Base-by-base conservation (phyloP, 1,140 invertebrate genomes). In the Drosophila truncata region DNA sequence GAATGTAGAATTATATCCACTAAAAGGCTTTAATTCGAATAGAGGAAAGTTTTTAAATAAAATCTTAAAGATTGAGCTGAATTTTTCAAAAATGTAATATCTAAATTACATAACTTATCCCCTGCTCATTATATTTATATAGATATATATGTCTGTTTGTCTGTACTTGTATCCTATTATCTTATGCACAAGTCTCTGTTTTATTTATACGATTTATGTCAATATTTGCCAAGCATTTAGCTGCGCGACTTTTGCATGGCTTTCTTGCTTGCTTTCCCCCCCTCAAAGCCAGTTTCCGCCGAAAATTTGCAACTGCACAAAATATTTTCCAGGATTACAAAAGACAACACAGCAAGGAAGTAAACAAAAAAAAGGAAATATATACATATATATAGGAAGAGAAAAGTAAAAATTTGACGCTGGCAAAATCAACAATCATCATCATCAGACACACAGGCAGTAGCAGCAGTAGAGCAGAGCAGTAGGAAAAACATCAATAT, bases 181-280 rank as follows among this genome's bases (percentile, higher is more conserved):
- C 54, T 66, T 82, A 79, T 86, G 74, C 58, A 79, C 79, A 69
- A 54, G 52, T 63, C 75, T 75, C 39, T 83, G 80, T 60, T 83
- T 83, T 83, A 83, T 83, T 83, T 83, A 83, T 83, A 59, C 71
- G 58, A 49, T 72, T 79, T 87, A 66, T 80, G 79, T 72, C 71
- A 86, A 86, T 86, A 86, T 86, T 86, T 86, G 83, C 39, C 44
- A 65, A 86, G 83, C 83, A 80, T 82, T 86, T 86, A 87, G 62
- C 76, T 52, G 52, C 59, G 47, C 62, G 66, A 67, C 69, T 82
- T 82, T 67, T 27, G 31, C 29, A 14, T 33, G 27, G 23, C 31
- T 46, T 52, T 42, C 55, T 44, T 27, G 20, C 9, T 14, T 25
- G 14, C 18, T 23, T 16, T 10, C n/a, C n/a, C n/a, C n/a, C n/a